Evolutionary conservation across 2,113 vertebrate species (phyloP), one percentile per base, ranked within the genome.

Genomic region (Pelodiscus sinensis): DNA sequence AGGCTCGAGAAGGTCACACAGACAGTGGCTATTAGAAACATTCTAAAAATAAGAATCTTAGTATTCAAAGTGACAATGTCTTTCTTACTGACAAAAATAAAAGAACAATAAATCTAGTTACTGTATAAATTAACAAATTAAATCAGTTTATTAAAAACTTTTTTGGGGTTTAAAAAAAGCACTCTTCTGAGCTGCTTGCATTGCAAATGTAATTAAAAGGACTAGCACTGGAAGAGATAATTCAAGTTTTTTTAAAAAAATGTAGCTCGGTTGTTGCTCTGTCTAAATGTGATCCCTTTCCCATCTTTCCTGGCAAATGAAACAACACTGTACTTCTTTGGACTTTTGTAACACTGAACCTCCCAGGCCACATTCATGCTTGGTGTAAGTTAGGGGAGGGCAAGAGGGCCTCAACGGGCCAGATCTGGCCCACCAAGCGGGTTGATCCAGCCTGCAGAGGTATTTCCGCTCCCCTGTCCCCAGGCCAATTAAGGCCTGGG

Each of bases 91-190:
- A 96, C 94, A 51, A 95, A 97, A 97, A 97, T 97, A 96, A 97
- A 93, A 95, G 94, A 96, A 88, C 93, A 92, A 87, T 86, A 87
- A 92, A 92, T 95, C 90, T 86, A 84, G 83, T 94, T 93, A 89
- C 84, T 90, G 95, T 98, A 97, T 98, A 97, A 96, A 98, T 97
- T 97, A 98, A 94, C 91, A 94, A 96, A 96, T 95, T 96, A 96
- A 96, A 97, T 95, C 21, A 7, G 75, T 60, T 93, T 94, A 92
- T 88, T 73, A 92, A 95, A 54, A 84, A 95, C 96, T 94, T 82
- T 65, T 29, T 18, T 22, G 29, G 65, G 94, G 80, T 83, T 82
- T 73, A 87, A 88, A 79, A 88, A 79, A 75, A 91, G 77, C 31
- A 71, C 25, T 10, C 85, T 88, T 96, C 92, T 87, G 71, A 81